Percentiles rank a stretch among this genome's conserved stretches.
These are phyloP conservation scores for Phengaris alcon DNA, from an alignment of 2,888 invertebrate genomes.

Conservation along the genomic window DNA sequence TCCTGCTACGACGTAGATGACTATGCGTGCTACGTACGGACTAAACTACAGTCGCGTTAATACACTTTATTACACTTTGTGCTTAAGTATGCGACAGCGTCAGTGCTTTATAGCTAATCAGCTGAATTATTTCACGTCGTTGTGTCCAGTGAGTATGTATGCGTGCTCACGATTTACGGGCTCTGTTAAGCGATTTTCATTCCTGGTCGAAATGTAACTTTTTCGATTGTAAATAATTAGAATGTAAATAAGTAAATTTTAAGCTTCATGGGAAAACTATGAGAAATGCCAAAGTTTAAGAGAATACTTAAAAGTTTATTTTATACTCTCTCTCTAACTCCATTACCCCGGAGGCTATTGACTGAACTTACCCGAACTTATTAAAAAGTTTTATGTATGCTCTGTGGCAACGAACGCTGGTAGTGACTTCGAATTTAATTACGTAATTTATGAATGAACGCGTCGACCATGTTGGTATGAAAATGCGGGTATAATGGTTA, in stretches of 20 bases:
- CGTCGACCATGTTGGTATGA: neutral
- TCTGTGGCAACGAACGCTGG: neutral
- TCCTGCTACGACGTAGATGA: neutral
- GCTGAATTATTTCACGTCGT: too few relatives aligned
- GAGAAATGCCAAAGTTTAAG: neutral
- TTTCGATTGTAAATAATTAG: too few relatives aligned
- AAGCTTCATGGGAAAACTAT: too few relatives aligned
- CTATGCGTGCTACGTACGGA: neutral
- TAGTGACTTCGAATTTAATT: slow-evolving; percentile 1
- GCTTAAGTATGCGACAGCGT: too few relatives aligned
- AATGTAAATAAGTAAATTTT: too few relatives aligned
- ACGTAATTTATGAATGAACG: neutral
- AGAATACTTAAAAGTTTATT: neutral
- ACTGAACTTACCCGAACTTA: neutral
- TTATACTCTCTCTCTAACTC: neutral
- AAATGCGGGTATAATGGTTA: neutral
- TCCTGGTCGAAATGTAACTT: too few relatives aligned
- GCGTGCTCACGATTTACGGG: too few relatives aligned
- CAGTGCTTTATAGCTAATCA: too few relatives aligned
- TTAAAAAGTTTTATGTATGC: neutral
- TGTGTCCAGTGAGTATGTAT: too few relatives aligned
- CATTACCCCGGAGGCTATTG: neutral
- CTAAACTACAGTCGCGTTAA: too few relatives aligned
- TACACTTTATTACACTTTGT: too few relatives aligned
- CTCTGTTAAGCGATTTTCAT: too few relatives aligned